A percentile compares a stretch with the other conserved stretches of the same genome.
Conservation (phyloP, 2,888 invertebrate genomes). For the Tryphoninae sp. region DNA sequence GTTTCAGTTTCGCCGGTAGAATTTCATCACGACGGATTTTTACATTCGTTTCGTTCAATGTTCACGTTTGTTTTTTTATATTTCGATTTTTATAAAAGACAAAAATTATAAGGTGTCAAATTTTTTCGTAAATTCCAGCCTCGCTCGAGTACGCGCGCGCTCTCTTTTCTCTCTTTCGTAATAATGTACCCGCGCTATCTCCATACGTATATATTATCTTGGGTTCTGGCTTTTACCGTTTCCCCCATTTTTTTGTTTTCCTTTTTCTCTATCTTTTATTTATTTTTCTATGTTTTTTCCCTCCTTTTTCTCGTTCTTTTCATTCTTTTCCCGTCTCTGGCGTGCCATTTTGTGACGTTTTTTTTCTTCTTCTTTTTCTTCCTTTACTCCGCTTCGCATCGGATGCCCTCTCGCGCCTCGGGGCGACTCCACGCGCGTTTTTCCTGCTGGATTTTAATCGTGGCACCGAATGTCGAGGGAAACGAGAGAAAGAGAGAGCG, state of each 20-base stretch:
- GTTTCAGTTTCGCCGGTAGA: neutral
- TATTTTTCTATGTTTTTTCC: constrained; percentile 29
- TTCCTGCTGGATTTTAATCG: constrained; percentile 62
- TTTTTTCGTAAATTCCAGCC: constrained; percentile 26
- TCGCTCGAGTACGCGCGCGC: constrained; percentile 28
- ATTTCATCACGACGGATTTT: neutral
- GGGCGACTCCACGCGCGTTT: constrained; percentile 56
- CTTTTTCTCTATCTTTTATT: constrained; percentile 45
- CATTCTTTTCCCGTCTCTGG: constrained; percentile 43
- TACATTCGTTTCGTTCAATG: neutral
- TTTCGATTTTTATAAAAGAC: neutral
- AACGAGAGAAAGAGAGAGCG: constrained; percentile 22
- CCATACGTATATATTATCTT: neutral
- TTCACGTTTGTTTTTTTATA: constrained; percentile 3
- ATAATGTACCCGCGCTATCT: constrained; percentile 41
- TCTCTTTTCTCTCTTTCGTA: constrained; percentile 21
- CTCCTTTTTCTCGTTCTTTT: constrained; percentile 38
- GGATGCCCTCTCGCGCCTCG: constrained; percentile 61
- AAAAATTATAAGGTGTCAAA: neutral
- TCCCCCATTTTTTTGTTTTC: constrained; percentile 48
- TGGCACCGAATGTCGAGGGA: constrained; percentile 46
- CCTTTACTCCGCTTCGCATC: constrained; percentile 45
- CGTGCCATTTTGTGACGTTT: constrained; percentile 46
- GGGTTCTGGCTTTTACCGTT: constrained; percentile 3
- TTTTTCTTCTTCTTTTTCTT: constrained; percentile 25